These are phyloP conservation scores for Microplitis mediator DNA, from an alignment of 1,140 invertebrate genomes.

Conservation along the genomic window DNA sequence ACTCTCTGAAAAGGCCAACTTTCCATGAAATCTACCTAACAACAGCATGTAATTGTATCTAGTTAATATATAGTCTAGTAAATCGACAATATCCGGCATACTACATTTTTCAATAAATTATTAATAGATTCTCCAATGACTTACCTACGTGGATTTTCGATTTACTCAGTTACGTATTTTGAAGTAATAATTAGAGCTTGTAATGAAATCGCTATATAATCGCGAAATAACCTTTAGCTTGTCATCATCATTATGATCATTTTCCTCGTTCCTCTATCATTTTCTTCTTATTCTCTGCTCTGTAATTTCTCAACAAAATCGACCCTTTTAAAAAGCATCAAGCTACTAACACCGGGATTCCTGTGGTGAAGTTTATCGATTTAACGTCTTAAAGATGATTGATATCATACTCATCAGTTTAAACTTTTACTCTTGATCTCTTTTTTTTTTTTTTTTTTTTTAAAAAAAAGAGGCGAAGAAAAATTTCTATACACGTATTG, in stretches of 20 bases:
- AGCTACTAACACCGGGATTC: not conserved
- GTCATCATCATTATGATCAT: constrained; percentile 7
- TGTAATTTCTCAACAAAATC: not conserved
- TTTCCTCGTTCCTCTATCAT: not conserved
- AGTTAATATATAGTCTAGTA: too few species aligned
- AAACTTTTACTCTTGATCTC: not conserved
- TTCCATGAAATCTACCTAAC: too few species aligned
- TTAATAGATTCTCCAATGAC: not conserved
- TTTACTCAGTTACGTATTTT: not conserved
- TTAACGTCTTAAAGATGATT: constrained; percentile 29
- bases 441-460: too few species aligned
- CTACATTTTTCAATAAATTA: too few species aligned
- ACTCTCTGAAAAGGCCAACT: too few species aligned
- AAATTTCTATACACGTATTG: too few species aligned
- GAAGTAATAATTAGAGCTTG: not conserved
- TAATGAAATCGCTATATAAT: not conserved
- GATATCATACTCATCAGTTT: constrained; percentile 9
- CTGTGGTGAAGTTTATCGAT: constrained; percentile 15
- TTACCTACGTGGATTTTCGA: not conserved
- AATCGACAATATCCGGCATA: too few species aligned
- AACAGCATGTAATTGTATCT: too few species aligned
- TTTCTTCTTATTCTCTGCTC: not conserved
- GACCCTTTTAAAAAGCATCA: not conserved
- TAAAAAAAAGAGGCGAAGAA: not conserved
- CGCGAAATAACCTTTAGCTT: constrained; percentile 8